Base-by-base conservation (phyloP, 2,888 invertebrate species). In the Calliphora vomitoria region DNA sequence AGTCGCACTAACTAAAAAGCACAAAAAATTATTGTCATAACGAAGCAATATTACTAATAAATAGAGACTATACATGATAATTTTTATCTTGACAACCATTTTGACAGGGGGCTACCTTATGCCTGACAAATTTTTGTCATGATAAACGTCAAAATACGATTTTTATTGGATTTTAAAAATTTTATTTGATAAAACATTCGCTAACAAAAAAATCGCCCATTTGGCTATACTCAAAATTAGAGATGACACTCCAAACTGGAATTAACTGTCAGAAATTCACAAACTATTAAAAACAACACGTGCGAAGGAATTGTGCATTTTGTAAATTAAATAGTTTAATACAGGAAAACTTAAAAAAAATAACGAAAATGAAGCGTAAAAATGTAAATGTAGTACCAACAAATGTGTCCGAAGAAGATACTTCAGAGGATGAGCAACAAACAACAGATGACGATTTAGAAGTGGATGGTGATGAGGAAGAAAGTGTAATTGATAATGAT, bases 341-440 rank as follows among this genome's bases (percentile, higher is more conserved):
- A 44, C 11, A 2, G 10, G 13, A 44, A 44, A 1, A 44, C 44
- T 11, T 13, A 11, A 3, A 55, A n/a, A 55, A 20, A 55, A 55
- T 20, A 50, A 3, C 53, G 4, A 8, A 74, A 47, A 76, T 66
- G 66, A 78, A 78, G 10, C 25, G 20, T 58, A 55, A 66, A 66
- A 55, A 25, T 55, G 13, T 25, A 4, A 53, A 6, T 38, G 35
- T 44, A 18, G 13, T 13, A 44, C 2, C 31, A 47, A 18, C 10
- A 8, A 35, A 38, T 8, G 31, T 50, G 25, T 50, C 64, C 8
- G 35, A 64, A 38, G 50, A 64, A 20, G 64, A 53, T 6, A 0
- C 74, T 31, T 60, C 60, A 25, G n/a, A 31, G n/a, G 44, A 60
- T 35, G 18, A 50, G 18, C 15, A 44, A 44, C 8, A n/a, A 13